phyloP scores from a whole-genome alignment of 2,113 vertebrate species.

The Rhegmatorhina hoffmannsi region DNA sequence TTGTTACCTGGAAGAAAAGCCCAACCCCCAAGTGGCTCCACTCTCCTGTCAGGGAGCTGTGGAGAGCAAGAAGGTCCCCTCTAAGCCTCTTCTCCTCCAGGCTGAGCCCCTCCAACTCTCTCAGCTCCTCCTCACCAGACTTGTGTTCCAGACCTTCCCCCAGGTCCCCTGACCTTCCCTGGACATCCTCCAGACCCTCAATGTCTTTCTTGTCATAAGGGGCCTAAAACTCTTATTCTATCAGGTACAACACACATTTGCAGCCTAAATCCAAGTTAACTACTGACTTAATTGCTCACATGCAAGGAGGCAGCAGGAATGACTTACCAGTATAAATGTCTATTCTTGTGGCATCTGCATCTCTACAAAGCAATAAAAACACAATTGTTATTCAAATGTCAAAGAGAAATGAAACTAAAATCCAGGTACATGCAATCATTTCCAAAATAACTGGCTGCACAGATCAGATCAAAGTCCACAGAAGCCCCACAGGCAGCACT shows the following conservation, averaged over 20 bases:
- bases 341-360: conserved; percentile 96
- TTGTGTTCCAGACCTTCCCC: background rate
- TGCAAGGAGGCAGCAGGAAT: background rate
- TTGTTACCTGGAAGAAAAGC: background rate
- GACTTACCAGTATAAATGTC: conserved; percentile 94
- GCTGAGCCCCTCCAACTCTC: background rate
- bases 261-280: background rate
- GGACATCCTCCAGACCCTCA: background rate
- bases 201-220: background rate
- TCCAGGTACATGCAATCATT: background rate
- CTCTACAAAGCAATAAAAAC: conserved; percentile 79
- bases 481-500: background rate
- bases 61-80: background rate
- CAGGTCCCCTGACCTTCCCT: background rate
- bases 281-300: background rate
- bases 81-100: background rate
- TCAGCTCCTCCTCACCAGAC: background rate
- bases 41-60: background rate
- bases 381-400: background rate
- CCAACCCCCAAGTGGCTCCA: rapidly evolving
- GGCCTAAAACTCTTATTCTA: background rate
- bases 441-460: background rate
- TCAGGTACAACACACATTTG: background rate
- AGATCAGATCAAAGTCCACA: background rate
- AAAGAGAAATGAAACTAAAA: background rate